These are phyloP conservation scores for Mobula hypostoma DNA, from an alignment of 2,113 vertebrate species.

Conservation along the genomic window DNA sequence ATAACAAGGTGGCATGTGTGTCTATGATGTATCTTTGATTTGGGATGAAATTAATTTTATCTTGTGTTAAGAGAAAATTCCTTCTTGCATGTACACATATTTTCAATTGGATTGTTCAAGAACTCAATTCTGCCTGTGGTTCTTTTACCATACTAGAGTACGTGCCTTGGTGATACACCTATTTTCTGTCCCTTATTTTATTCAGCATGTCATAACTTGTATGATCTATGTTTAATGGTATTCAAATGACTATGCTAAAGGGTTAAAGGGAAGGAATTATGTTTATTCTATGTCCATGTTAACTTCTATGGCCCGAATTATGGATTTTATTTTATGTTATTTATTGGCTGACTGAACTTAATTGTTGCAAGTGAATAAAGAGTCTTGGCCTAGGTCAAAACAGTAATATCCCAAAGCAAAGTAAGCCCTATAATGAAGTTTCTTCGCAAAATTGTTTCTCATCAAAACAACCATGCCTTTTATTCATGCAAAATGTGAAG, in stretches of 20 bases:
- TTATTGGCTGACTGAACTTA: neutral
- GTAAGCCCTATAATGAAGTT: neutral
- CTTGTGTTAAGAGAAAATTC: neutral
- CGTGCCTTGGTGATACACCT: too few species aligned
- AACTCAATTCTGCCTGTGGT: neutral
- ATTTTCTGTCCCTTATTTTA: neutral
- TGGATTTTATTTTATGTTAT: neutral
- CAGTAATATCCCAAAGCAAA: neutral
- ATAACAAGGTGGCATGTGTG: neutral
- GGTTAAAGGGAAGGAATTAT: neutral
- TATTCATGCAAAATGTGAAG: neutral
- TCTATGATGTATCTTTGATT: neutral
- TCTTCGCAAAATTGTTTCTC: neutral
- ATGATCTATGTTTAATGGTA: neutral
- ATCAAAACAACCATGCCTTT: neutral
- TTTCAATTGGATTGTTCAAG: neutral
- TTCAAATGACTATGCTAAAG: neutral
- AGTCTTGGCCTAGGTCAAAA: neutral
- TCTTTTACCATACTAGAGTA: too few species aligned
- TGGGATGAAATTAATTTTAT: slow-evolving; percentile 6
- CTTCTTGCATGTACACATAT: neutral
- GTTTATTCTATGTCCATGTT: neutral
- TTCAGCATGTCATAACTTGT: neutral
- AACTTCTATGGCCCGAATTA: neutral
- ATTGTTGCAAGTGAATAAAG: neutral